Conservation (phyloP, 2,888 invertebrate genomes). For the Andrena bicolor region DNA sequence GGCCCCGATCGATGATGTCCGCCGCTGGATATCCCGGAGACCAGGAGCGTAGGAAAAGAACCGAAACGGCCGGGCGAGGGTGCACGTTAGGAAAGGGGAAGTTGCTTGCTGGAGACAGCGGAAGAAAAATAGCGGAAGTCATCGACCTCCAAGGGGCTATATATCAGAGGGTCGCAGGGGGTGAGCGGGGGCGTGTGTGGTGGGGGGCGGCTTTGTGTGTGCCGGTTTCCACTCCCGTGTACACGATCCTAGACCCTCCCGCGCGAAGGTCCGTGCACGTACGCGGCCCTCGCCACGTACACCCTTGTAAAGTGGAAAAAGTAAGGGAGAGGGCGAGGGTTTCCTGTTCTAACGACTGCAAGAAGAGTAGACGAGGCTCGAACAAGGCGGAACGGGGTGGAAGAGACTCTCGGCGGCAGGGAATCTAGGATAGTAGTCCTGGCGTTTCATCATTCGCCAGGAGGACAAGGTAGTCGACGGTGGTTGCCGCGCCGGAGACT, state of each 20-base stretch:
- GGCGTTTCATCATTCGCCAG: constrained; percentile 77
- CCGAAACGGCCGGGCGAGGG: constrained; percentile 71
- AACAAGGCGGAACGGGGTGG: constrained; percentile 28
- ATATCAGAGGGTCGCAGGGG: constrained; percentile 84
- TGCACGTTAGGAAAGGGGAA: constrained; percentile 80
- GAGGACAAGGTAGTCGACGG: constrained; percentile 55
- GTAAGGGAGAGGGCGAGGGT: constrained; percentile 64
- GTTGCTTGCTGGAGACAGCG: constrained; percentile 87
- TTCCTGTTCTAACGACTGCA: constrained; percentile 55
- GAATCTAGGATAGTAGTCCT: constrained; percentile 78
- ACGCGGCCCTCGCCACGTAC: constrained; percentile 26
- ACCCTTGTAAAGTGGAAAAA: constrained; percentile 68
- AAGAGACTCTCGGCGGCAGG: constrained; percentile 8
- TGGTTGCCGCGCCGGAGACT: constrained; percentile 60
- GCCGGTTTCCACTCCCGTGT: constrained; percentile 53
- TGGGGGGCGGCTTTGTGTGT: constrained; percentile 52
- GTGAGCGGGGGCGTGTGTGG: constrained; percentile 61
- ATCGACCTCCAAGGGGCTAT: constrained; percentile 88
- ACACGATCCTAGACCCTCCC: constrained; percentile 23
- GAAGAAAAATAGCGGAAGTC: constrained; percentile 88
- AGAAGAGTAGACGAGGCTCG: constrained; percentile 58
- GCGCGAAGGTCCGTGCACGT: constrained; percentile 39
- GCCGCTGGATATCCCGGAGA: constrained; percentile 71
- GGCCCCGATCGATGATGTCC: constrained; percentile 70
- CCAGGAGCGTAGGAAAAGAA: constrained; percentile 75